Evolutionary conservation across 2,113 vertebrate genomes (phyloP), one percentile per base, ranked within the genome.

Genomic region (Clarias gariepinus): DNA sequence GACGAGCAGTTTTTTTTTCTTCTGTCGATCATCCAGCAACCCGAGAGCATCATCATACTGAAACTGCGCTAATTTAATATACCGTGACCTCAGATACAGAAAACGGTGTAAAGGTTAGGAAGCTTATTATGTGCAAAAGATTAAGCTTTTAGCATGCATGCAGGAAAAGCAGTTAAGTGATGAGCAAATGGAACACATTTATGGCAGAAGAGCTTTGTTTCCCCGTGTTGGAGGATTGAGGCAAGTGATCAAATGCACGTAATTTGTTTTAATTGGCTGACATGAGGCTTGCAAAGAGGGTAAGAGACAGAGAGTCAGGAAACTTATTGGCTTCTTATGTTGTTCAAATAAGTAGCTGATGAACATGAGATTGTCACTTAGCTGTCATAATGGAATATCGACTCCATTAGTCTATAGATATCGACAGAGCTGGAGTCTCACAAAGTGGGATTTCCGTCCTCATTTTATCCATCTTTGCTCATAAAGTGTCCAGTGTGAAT

Each of bases 41-140:
- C 82, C 53, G 53, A 85, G n/a, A 58, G 53, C 8, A 10, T 18
- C 83, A 88, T 58, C 71, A 21, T 86, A 85, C 77, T 86, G 78
- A 85, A 80, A 85, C 84, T 80, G 69, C 73, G 81, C 58, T 89
- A 85, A 89, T 89, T 87, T 84, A 87, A 89, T 90, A 73, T 85
- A 85, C 73, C 60, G 63, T 53, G 84, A 86, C 71, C 85, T 89
- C 25, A 88, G 73, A 86, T 77, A 61, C 61, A 90, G 86, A 83
- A 86, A 88, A 88, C 60, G 66, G 81, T 36, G 85, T 61, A 85
- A 89, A 90, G 89, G 91, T 90, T 91, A 89, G 57, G 66, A 89
- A 89, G 81, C 87, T 90, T 83, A 89, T 91, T 89, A 90, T 90
- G 85, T 85, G 83, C 19, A 57, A 90, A 88, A 81, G 81, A 90